Evolutionary conservation across 2,888 invertebrate species (phyloP).

Genomic region (Odontocolon sp.): DNA sequence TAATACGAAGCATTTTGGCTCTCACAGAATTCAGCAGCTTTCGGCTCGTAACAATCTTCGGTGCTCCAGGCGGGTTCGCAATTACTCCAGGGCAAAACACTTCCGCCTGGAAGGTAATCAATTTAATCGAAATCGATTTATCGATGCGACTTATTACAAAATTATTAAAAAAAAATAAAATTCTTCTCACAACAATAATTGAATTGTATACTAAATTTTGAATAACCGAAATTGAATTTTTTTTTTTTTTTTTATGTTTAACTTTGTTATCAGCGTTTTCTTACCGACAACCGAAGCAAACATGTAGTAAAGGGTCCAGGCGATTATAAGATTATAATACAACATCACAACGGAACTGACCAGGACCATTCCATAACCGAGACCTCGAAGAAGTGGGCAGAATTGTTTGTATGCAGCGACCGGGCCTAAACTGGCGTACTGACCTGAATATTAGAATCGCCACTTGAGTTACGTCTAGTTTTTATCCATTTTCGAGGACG

Average conservation of each 20-base stretch:
- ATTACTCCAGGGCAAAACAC: constrained; percentile 86
- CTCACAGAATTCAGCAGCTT: constrained; percentile 85
- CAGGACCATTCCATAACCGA: constrained; percentile 89
- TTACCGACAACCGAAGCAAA: constrained; percentile 85
- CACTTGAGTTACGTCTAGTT: not conserved
- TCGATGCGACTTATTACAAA: too few relatives aligned
- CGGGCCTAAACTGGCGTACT: constrained; percentile 90
- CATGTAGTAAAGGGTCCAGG: constrained; percentile 91
- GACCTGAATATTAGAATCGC: constrained; percentile 80
- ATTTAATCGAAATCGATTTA: not conserved
- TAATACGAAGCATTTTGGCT: constrained; percentile 85
- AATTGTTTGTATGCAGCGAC: constrained; percentile 91
- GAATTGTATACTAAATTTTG: too few relatives aligned
- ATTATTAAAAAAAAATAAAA: too few relatives aligned
- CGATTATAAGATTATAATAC: constrained; percentile 89
- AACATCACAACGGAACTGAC: constrained; percentile 89
- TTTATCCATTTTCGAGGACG: not conserved
- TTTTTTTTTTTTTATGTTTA: too few relatives aligned
- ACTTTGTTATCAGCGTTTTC: too few relatives aligned
- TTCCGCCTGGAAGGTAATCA: constrained; percentile 66
- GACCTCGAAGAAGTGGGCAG: constrained; percentile 88
- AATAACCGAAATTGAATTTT: too few relatives aligned
- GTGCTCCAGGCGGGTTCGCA: constrained; percentile 89
- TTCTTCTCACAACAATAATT: too few relatives aligned
- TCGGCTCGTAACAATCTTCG: constrained; percentile 86